Evolutionary conservation across 1,140 invertebrate species (phyloP).

Genomic region (Diabrotica undecimpunctata): DNA sequence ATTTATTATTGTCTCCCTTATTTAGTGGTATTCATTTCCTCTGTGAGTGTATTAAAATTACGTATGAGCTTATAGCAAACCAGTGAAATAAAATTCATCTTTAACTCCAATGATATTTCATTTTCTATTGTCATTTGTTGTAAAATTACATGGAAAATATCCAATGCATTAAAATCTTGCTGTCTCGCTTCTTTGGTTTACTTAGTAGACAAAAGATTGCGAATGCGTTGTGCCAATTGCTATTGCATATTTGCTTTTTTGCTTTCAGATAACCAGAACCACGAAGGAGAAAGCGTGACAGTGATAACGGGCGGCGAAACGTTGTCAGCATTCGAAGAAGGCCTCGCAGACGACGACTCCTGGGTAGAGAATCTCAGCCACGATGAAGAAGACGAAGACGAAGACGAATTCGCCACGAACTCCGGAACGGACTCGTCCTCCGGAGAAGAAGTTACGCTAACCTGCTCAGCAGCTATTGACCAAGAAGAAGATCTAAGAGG

Average conservation of each 20-base stretch:
- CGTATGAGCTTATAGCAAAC: too few species aligned
- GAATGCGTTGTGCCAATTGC: slow-evolving; percentile 43
- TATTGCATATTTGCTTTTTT: slow-evolving; percentile 35
- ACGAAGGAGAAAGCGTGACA: slow-evolving; percentile 51
- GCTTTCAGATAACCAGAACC: slow-evolving; percentile 32
- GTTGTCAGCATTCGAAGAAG: slow-evolving; percentile 70
- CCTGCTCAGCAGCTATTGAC: slow-evolving; percentile 54
- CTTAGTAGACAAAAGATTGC: neutral
- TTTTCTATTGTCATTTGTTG: too few species aligned
- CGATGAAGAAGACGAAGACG: slow-evolving; percentile 68
- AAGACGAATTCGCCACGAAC: slow-evolving; percentile 52
- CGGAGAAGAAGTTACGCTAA: slow-evolving; percentile 54
- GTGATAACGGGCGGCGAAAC: slow-evolving; percentile 63
- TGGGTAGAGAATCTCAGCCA: slow-evolving; percentile 82
- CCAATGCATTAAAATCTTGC: too few species aligned
- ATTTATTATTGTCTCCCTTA: too few species aligned
- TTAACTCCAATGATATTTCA: too few species aligned
- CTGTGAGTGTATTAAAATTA: too few species aligned
- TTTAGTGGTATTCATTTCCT: too few species aligned
- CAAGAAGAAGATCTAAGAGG: slow-evolving; percentile 77
- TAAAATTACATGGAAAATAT: too few species aligned
- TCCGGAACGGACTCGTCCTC: slow-evolving; percentile 57
- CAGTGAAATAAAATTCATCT: too few species aligned
- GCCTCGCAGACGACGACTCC: slow-evolving; percentile 79
- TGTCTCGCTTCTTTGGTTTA: too few species aligned